Evolutionary conservation across 30 jellyfish, hydroid and myxozoan genomes (phyloP).

Genomic region (Turritopsis rubra): DNA sequence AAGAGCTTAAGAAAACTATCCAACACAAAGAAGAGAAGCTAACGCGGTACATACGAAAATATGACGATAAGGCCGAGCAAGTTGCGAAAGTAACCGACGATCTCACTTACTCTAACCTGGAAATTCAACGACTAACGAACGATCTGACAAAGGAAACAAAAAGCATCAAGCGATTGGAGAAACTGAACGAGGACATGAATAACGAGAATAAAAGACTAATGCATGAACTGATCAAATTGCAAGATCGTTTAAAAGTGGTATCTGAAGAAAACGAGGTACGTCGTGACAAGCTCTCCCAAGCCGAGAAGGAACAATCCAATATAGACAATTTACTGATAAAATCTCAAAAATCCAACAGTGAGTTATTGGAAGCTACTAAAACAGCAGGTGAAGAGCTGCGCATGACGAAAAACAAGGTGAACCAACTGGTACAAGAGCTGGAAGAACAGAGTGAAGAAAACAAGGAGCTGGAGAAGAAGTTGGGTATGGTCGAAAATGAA

Average conservation of each 20-base stretch:
- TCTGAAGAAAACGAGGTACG: conserved; percentile 13
- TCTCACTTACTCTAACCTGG: not conserved
- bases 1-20: conserved; percentile 7
- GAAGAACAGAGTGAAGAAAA: not conserved
- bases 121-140: conserved; percentile 14
- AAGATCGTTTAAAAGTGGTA: conserved; percentile 14
- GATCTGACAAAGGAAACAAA: not conserved
- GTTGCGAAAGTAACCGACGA: conserved; percentile 3
- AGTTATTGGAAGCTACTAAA: conserved; percentile 16
- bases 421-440: conserved; percentile 15
- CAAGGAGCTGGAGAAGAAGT: not conserved
- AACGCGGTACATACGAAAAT: not conserved
- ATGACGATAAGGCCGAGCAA: conserved; percentile 6
- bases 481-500: not conserved
- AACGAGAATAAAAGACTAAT: conserved; percentile 32
- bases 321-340: conserved; percentile 27
- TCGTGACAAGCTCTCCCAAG: conserved; percentile 12
- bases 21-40: conserved; percentile 21
- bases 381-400: conserved; percentile 25
- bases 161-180: conserved; percentile 18
- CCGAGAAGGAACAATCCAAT: conserved; percentile 23
- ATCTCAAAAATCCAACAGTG: conserved; percentile 39
- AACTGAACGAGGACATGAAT: conserved; percentile 29
- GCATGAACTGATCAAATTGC: conserved; percentile 16
- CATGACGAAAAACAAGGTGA: not conserved